phyloP scores from a whole-genome alignment of 1,140 invertebrate genomes.

The Copidosoma floridanum region DNA sequence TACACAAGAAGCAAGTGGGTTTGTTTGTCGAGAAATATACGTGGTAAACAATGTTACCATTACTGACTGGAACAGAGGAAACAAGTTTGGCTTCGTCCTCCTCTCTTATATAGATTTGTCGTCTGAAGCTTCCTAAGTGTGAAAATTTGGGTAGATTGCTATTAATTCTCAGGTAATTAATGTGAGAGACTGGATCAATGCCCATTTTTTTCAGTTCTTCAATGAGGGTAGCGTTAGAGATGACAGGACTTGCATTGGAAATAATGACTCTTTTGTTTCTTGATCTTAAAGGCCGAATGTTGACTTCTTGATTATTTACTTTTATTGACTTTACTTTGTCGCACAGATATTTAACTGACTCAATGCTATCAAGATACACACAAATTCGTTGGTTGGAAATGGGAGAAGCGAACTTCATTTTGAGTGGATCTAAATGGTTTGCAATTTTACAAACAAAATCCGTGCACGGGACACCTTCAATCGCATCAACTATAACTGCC shows the following conservation, averaged over 20 bases:
- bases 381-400: constrained; percentile 20
- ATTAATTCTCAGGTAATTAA: background rate
- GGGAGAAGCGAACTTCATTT: constrained; percentile 2
- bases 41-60: background rate
- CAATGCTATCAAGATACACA: constrained; percentile 1
- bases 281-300: constrained; percentile 6
- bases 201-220: background rate
- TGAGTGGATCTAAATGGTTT: background rate
- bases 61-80: background rate
- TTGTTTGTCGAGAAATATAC: background rate
- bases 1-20: constrained; percentile 8
- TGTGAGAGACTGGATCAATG: background rate
- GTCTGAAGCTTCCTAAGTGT: constrained; percentile 1
- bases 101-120: background rate
- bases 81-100: background rate
- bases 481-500: background rate
- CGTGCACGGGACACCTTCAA: background rate
- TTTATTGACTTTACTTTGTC: background rate
- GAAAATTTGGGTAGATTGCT: background rate
- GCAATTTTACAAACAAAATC: background rate
- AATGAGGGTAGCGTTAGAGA: background rate
- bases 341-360: constrained; percentile 6
- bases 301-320: background rate
- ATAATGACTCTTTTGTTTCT: constrained; percentile 4
- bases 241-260: background rate